phyloP scores from a whole-genome alignment of 1,140 invertebrate species.

The Drosophila jambulina region DNA sequence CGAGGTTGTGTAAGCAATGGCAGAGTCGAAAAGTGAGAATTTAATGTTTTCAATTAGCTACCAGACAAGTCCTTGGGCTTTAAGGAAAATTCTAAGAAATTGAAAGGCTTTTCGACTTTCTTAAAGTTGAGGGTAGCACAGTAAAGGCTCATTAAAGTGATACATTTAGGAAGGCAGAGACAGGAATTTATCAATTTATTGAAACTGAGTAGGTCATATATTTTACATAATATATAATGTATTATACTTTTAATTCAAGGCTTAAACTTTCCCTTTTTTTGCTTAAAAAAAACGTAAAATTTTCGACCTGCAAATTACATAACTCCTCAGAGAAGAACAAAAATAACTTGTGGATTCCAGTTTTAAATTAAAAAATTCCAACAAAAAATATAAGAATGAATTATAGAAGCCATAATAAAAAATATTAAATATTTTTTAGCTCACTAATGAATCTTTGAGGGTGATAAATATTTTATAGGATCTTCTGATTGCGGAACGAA shows the following conservation, averaged over 20 bases:
- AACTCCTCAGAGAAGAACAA: too few species aligned
- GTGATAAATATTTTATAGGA: slow-evolving; percentile 1
- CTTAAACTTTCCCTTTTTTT: too few species aligned
- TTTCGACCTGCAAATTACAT: too few species aligned
- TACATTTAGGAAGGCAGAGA: not conserved
- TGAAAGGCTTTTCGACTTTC: not conserved
- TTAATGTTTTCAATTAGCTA: slow-evolving; percentile 75
- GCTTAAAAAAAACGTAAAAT: too few species aligned
- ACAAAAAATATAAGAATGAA: not conserved
- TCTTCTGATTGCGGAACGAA: not conserved
- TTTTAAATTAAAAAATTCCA: too few species aligned
- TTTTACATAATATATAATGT: too few species aligned
- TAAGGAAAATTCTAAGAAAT: slow-evolving; percentile 11
- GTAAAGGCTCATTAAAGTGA: not conserved
- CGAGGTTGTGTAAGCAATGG: slow-evolving; percentile 14
- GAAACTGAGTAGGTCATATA: not conserved
- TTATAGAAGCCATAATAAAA: not conserved
- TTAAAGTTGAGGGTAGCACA: not conserved
- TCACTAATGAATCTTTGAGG: not conserved
- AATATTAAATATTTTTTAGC: not conserved
- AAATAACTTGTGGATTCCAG: too few species aligned
- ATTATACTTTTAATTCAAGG: too few species aligned
- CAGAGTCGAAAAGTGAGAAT: slow-evolving; percentile 49
- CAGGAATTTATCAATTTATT: not conserved
- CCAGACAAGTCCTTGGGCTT: slow-evolving; percentile 22